phyloP scores from a whole-genome alignment of 2,888 invertebrate genomes.

The Tenodera sinensis region DNA sequence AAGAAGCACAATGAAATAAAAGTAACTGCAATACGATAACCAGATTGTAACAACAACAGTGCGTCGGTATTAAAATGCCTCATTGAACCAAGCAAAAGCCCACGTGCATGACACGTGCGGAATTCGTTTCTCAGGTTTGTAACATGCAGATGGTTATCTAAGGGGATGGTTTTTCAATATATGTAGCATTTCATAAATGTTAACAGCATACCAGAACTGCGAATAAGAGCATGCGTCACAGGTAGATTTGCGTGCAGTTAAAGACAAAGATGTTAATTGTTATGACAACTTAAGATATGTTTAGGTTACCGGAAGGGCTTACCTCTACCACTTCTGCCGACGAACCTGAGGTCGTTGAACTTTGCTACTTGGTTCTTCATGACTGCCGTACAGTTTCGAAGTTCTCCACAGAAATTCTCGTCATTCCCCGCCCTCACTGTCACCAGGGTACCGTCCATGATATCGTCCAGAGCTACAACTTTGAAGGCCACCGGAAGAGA shows the following conservation, averaged over 20 bases:
- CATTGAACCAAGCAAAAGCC: background rate
- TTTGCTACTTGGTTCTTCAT: slow-evolving; percentile 98
- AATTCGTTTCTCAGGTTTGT: background rate
- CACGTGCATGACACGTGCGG: background rate
- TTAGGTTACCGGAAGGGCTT: slow-evolving; percentile 34
- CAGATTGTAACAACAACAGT: no score
- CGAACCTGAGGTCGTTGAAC: slow-evolving; percentile 97
- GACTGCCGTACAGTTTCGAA: slow-evolving; percentile 88
- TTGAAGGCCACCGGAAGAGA: slow-evolving; percentile 94
- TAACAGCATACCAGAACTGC: no score
- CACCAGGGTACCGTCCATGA: slow-evolving; percentile 91
- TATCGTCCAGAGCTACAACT: slow-evolving; percentile 89
- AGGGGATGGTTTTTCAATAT: no score
- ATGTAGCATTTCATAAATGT: no score
- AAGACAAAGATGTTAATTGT: background rate
- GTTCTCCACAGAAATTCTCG: slow-evolving; percentile 93
- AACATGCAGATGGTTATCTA: no score
- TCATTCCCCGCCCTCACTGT: slow-evolving; percentile 95
- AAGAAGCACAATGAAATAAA: background rate
- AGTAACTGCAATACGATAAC: no score
- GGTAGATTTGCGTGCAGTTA: no score
- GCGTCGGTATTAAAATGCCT: background rate
- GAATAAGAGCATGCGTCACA: no score
- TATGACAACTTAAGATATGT: background rate
- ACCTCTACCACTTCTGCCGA: slow-evolving; percentile 95